Base-by-base conservation (phyloP, 1,140 invertebrate species). In the Micrasema longulum region DNA sequence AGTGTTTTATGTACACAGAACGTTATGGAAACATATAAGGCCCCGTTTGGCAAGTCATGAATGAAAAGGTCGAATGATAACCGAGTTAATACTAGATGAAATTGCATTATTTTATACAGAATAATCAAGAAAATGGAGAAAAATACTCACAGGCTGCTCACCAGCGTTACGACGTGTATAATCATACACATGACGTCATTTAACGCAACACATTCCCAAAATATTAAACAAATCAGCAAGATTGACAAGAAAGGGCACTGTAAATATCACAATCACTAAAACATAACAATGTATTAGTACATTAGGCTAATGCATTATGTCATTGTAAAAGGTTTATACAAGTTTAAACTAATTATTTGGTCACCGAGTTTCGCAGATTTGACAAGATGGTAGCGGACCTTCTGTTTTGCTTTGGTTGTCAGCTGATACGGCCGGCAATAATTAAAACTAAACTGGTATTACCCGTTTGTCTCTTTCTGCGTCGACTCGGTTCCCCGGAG, bases 361-460 rank as follows among this genome's bases (percentile, higher is more conserved):
- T 82, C 80, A 81, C 81, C 79, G 80, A 81, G 80, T 85, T 82
- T 69, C 55, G 45, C 79, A 82, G 80, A 83, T 85, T 84, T 84
- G 84, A 85, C 84, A 84, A 84, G 83, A 84, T 84, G 83, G 83
- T 85, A 81, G 84, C 83, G 82, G 80, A 84, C 84, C 83, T 81
- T 84, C 83, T 85, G 84, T 85, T 85, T 85, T 85, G 84, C 83
- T 85, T 85, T 85, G 83, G 79, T 83, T 84, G 83, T 85, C 84
- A 85, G 84, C 84, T 85, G 83, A 85, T 85, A 85, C 80, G 80
- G 81, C 80, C 69, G 60, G 43, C 70, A 31, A 64, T 72, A 45
- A 20, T 62, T 35, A 31, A 43, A 68, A 66, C 38, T 1, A 38
- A 26, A 22, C 53, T 35, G 12, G 9, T 26, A 63, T 11, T 41